Evolutionary conservation across 1,140 invertebrate species (phyloP), one percentile per base, ranked within the genome.

Genomic region (Hylaeus anthracinus): DNA sequence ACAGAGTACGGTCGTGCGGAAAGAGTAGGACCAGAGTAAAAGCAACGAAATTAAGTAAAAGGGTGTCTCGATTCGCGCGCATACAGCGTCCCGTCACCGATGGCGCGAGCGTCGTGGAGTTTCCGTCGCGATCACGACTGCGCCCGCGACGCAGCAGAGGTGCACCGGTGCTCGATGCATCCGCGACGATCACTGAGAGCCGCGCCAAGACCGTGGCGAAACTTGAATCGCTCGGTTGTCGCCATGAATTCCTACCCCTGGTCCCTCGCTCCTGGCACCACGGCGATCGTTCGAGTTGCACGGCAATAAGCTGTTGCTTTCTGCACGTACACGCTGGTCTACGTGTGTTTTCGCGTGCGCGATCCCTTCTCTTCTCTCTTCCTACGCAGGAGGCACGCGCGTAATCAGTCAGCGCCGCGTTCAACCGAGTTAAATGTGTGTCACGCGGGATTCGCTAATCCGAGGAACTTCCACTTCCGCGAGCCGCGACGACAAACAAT

Each of bases 161-260:
- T 60, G 58, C 67, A 39, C 15, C 43, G 15, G 15, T n/a, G 14
- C 12, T 6, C 63, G 53, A 14, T 39, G 41, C 73, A 45, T 14
- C 9, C 53, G 64, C 45, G 76, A 53, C 48, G 43, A 73, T 55
- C 53, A 66, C 71, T 66, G 58, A 79, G 39, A 10, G 12, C 51
- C 61, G 61, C 15, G 70, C 70, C 41, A 60, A 79, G 14, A 45
- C 66, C 14, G 9, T 61, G 45, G 58, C 75, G 66, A 70, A 69
- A 66, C 77, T 65, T 45, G 9, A 55, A 79, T 65, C 70, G 26
- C 8, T 41, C 55, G 41, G 6, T n/a, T 14, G 26, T 15, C 3
- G 5, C 64, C 51, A 15, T 15, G 55, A 15, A 4, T 1, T 14
- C 51, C 15, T 1, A 26, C 48, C 64, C 39, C 12, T 3, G 3